A percentile compares a stretch with the other conserved stretches of the same genome.
Conservation (phyloP, 1,140 invertebrate genomes). For the Orussus abietinus region DNA sequence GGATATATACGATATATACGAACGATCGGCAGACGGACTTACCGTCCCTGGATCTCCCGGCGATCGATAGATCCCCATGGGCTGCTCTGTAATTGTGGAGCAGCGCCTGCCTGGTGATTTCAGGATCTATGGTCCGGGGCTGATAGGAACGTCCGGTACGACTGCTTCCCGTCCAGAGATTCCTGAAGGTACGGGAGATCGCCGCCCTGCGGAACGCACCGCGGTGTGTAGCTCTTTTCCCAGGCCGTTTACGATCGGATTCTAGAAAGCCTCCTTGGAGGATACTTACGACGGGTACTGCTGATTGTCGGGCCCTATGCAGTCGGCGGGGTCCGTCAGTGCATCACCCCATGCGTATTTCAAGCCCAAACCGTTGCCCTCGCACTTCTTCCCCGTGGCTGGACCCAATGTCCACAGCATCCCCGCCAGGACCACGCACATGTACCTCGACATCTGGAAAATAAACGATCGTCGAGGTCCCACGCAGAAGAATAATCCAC, state of each 20-base stretch:
- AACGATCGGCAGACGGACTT: conserved; percentile 22
- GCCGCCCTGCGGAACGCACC: conserved; percentile 56
- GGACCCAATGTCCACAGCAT: conserved; percentile 18
- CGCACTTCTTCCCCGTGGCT: conserved; percentile 51
- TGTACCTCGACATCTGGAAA: conserved; percentile 40
- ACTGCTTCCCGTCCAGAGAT: conserved; percentile 57
- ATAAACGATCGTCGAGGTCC: no score
- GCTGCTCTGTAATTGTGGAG: conserved; percentile 51
- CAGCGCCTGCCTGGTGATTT: conserved; percentile 65
- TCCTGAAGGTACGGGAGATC: conserved; percentile 62
- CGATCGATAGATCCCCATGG: conserved; percentile 43
- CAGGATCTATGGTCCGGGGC: conserved; percentile 64
- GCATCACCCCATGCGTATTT: conserved; percentile 86
- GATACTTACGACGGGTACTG: conserved; percentile 80
- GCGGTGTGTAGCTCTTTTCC: not conserved
- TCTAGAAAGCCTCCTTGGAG: no score
- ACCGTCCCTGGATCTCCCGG: conserved; percentile 40
- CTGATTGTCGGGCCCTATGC: conserved; percentile 73
- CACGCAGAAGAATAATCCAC: no score
- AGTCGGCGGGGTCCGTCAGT: conserved; percentile 67
- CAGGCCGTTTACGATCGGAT: not conserved
- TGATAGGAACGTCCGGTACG: conserved; percentile 59
- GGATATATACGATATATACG: no score
- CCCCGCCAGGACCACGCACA: conserved; percentile 34
- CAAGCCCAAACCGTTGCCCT: conserved; percentile 57